phyloP scores from a whole-genome alignment of 2,888 invertebrate genomes.

The Diabrotica balteata region DNA sequence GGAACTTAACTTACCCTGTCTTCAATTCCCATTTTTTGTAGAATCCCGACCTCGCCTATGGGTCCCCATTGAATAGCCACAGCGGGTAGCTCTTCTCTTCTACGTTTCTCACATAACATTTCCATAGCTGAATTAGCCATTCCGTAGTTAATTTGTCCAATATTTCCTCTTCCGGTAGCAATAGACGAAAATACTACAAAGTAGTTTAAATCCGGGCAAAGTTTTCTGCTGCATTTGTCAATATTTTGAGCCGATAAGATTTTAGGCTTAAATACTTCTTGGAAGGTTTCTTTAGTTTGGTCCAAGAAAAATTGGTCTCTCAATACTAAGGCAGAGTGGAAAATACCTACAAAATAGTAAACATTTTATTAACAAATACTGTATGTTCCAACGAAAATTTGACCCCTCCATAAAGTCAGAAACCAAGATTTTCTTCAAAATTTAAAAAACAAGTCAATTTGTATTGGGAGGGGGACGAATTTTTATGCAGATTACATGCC shows the following conservation, averaged over 20 bases:
- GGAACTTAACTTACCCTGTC: conserved; percentile 28
- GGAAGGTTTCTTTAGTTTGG: conserved; percentile 74
- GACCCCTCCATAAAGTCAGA: no score
- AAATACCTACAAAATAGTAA: conserved; percentile 67
- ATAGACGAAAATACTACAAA: conserved; percentile 47
- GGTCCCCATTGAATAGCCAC: conserved; percentile 48
- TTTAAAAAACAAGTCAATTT: no score
- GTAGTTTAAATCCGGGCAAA: conserved; percentile 55
- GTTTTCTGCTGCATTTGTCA: conserved; percentile 63
- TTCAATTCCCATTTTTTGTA: conserved; percentile 20
- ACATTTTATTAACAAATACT: not conserved
- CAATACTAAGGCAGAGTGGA: conserved; percentile 86
- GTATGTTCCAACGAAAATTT: no score
- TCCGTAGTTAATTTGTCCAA: conserved; percentile 46
- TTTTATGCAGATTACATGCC: no score
- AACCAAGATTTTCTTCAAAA: no score
- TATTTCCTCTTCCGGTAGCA: conserved; percentile 43
- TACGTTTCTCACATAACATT: conserved; percentile 44
- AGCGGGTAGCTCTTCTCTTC: conserved; percentile 41
- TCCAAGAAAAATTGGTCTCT: conserved; percentile 80
- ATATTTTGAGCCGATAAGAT: conserved; percentile 66
- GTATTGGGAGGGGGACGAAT: no score
- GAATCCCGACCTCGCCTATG: conserved; percentile 43
- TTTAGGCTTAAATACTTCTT: conserved; percentile 66
- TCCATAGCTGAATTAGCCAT: conserved; percentile 48